Evolutionary conservation across 2,113 vertebrate genomes (phyloP).

Genomic region (Channa argus): DNA sequence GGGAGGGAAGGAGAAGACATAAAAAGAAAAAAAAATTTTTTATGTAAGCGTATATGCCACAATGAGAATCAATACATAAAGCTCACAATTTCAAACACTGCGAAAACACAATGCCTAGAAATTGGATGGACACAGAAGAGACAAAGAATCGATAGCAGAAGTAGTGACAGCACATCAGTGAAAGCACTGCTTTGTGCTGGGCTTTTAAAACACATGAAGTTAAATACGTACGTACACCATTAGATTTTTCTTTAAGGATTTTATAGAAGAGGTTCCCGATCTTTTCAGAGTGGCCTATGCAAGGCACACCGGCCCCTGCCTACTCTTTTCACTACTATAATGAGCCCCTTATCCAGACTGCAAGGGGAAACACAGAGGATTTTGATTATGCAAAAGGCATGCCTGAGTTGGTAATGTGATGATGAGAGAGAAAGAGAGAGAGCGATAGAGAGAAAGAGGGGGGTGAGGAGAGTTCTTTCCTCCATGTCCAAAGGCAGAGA

Average conservation of each 20-base stretch:
- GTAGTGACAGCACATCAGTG: background rate
- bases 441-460: slow-evolving; percentile 3
- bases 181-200: background rate
- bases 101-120: slow-evolving; percentile 22
- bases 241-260: too few species aligned
- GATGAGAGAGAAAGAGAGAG: slow-evolving; percentile 32
- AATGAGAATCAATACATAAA: slow-evolving; percentile 43
- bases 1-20: slow-evolving; percentile 26
- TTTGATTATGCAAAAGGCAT: slow-evolving; percentile 74
- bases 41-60: slow-evolving; percentile 5
- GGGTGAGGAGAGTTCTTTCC: slow-evolving; percentile 44
- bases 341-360: slow-evolving; percentile 70
- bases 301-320: slow-evolving; percentile 42
- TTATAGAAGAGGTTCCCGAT: slow-evolving; percentile 10
- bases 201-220: slow-evolving; percentile 13
- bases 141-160: slow-evolving; percentile 1
- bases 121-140: slow-evolving; percentile 11
- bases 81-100: slow-evolving; percentile 26
- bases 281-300: slow-evolving; percentile 21
- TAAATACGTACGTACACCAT: background rate
- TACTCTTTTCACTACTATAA: slow-evolving; percentile 61
- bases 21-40: slow-evolving; percentile 16
- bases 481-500: slow-evolving; percentile 60
- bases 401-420: slow-evolving; percentile 72
- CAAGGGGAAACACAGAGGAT: slow-evolving; percentile 60